Evolutionary conservation across 2,888 invertebrate genomes (phyloP).

Genomic region (Keiferia lycopersicella): DNA sequence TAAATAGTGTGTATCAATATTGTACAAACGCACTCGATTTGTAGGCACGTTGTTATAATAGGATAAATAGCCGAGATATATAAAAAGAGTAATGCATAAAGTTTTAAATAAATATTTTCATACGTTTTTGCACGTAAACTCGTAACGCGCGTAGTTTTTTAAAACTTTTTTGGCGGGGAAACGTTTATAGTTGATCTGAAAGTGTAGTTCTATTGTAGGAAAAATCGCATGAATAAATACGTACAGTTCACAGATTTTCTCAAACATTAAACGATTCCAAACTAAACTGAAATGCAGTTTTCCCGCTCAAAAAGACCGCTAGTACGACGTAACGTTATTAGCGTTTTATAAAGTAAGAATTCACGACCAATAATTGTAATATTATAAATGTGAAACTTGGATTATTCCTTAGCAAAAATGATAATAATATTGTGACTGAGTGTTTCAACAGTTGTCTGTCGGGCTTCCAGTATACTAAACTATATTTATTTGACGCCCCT

Average conservation of each 20-base stretch:
- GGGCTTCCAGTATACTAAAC: constrained; percentile 78
- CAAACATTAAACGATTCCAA: not conserved
- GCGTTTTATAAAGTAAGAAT: constrained; percentile 70
- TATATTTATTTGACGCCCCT: constrained; percentile 61
- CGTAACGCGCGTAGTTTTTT: constrained; percentile 58
- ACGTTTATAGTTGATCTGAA: constrained; percentile 33
- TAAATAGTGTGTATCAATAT: constrained; percentile 67
- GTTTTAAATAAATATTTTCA: constrained; percentile 75
- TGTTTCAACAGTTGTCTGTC: constrained; percentile 76
- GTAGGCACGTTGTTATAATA: constrained; percentile 77
- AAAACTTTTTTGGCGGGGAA: constrained; percentile 55
- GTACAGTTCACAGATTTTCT: constrained; percentile 13
- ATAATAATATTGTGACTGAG: constrained; percentile 77
- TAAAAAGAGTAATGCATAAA: constrained; percentile 70
- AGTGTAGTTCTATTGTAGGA: not conserved
- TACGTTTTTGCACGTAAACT: constrained; percentile 79
- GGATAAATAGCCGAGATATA: constrained; percentile 72
- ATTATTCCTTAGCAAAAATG: constrained; percentile 75
- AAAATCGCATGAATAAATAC: not conserved
- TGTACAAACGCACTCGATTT: constrained; percentile 76
- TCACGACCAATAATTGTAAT: constrained; percentile 81
- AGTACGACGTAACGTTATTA: constrained; percentile 57
- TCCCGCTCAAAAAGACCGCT: constrained; percentile 56
- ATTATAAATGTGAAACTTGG: constrained; percentile 67
- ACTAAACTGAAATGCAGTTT: constrained; percentile 40